These are phyloP conservation scores for Lacerta viridis DNA, from an alignment of 2,797 vertebrate genomes.

Conservation along the genomic window DNA sequence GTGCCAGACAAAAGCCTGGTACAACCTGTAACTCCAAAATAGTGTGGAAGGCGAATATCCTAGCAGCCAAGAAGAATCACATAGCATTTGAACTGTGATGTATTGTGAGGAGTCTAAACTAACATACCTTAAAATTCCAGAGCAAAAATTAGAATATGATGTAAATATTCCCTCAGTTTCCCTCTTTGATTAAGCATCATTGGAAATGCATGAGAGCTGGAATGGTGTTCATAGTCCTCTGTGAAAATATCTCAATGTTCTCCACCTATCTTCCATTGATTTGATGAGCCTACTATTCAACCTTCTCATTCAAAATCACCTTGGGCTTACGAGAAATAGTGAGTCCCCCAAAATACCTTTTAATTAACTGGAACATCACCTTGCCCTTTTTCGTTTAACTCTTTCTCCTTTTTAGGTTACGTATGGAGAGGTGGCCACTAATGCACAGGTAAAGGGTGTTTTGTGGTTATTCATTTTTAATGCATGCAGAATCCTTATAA, in stretches of 20 bases:
- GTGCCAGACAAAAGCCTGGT: neutral
- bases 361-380: conserved; percentile 1
- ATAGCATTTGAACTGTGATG: conserved; percentile 1
- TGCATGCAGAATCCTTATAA: conserved; percentile 39
- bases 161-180: neutral
- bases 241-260: neutral
- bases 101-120: conserved; percentile 7
- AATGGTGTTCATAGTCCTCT: neutral
- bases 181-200: neutral
- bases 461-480: conserved; percentile 36
- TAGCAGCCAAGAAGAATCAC: neutral
- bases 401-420: conserved; percentile 47
- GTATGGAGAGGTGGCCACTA: conserved; percentile 28
- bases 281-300: neutral
- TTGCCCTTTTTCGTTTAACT: conserved; percentile 49
- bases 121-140: neutral
- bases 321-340: neutral
- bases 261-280: neutral
- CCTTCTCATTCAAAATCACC: neutral
- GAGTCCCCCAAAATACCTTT: conserved; percentile 2
- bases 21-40: conserved; percentile 12
- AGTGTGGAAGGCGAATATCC: neutral
- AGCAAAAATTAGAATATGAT: neutral
- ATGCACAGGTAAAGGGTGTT: conserved; percentile 36
- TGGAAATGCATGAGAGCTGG: neutral